Base-by-base conservation (phyloP, 2,888 invertebrate species). In the Taphrorychus bicolor region DNA sequence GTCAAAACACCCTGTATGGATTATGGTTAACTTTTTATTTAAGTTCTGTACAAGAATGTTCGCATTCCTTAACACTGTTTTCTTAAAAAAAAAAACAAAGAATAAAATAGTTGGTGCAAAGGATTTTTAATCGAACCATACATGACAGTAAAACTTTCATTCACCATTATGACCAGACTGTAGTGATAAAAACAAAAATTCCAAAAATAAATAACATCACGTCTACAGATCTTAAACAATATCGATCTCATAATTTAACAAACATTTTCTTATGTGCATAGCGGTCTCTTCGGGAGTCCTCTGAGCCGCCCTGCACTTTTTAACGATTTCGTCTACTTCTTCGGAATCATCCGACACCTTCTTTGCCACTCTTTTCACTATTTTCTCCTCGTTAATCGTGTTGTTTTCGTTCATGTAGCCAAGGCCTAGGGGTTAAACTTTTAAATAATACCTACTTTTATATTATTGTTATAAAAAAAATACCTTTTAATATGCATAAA, bases 401-500 rank as follows among this genome's bases (percentile, higher is more conserved):
- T 45, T 45, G 3, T 45, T 17, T 5, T 45, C 45, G 14, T 2
- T 45, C 7, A 45, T 2, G 14, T 45, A 45, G 5, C 17, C 32
- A 32, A 32, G 7, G 9, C 32, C 11, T 11, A 32, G 11, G 11
- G 1, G 2, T 11, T 32, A 2, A 7, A 11, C 32, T 3, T 45
- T 45, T 45, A 45, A 7, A 16, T 32, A 45, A 7, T 2, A 45
- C 7, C 11, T 32, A 32, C 9, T 32, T 11, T 32, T 1, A 32
- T 32, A 11, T 11, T n/a, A n/a, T n/a, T n/a, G n/a, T n/a, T n/a
- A n/a, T n/a, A n/a, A n/a, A n/a, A n/a, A n/a, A n/a, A n/a, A 11
- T 32, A 42, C 45, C 45, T 60, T 60, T 67, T 1, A 65, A 54
- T 11, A 68, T 22, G 19, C 70, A 72, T 0, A 69, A 52, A 42